Conservation (phyloP, 1,140 invertebrate species). For the Chlorops oryzae region DNA sequence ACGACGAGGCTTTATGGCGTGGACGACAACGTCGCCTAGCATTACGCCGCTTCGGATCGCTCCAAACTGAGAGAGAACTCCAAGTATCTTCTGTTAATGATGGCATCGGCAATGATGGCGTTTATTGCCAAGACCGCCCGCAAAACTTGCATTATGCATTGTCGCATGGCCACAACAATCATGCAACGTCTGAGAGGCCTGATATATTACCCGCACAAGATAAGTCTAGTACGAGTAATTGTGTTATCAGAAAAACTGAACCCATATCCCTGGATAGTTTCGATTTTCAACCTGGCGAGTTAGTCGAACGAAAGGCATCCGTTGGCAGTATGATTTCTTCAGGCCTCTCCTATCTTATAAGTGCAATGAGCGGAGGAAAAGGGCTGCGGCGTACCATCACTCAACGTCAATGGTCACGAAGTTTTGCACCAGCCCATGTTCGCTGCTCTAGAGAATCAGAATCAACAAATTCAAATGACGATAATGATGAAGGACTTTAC, state of each 20-base stretch:
- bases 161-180: background rate
- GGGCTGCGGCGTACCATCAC: constrained; percentile 46
- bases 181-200: constrained; percentile 31
- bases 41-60: constrained; percentile 34
- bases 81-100: too few species aligned
- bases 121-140: background rate
- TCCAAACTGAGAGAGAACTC: constrained; percentile 24
- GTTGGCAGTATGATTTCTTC: constrained; percentile 56
- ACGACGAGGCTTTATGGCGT: constrained; percentile 60
- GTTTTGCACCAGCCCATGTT: constrained; percentile 50
- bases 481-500: constrained; percentile 13
- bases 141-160: constrained; percentile 1
- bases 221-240: too few species aligned
- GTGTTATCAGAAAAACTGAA: too few species aligned
- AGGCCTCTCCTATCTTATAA: constrained; percentile 51
- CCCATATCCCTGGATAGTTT: constrained; percentile 17
- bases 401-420: constrained; percentile 51
- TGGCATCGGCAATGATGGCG: too few species aligned
- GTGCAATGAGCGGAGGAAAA: constrained; percentile 52
- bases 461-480: constrained; percentile 11
- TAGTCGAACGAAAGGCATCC: constrained; percentile 52
- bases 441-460: too few species aligned
- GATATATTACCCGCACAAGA: constrained; percentile 46
- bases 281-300: constrained; percentile 28
- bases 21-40: constrained; percentile 64